Conservation (phyloP, 35 echinoderm and acorn worm genomes). For the Strongylocentrotus purpuratus region DNA sequence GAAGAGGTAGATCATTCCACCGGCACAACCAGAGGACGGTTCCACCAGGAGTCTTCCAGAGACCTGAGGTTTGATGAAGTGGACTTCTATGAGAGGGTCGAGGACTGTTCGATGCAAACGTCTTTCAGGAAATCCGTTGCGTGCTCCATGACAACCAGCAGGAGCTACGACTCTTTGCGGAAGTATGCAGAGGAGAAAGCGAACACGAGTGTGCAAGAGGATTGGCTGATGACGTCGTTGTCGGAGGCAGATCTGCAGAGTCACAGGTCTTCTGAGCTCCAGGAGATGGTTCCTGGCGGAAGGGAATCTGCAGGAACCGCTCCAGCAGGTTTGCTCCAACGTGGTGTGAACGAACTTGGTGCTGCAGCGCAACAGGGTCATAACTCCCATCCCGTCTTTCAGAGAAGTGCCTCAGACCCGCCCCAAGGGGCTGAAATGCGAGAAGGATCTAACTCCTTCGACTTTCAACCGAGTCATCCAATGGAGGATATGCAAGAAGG, state of each 20-base stretch:
- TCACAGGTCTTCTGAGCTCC: background rate
- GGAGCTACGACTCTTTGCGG: constrained; percentile 22
- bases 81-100: background rate
- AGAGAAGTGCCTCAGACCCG: background rate
- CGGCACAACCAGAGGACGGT: background rate
- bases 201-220: background rate
- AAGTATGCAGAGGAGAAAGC: background rate
- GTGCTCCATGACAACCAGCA: background rate
- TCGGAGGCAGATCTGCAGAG: constrained; percentile 20
- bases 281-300: background rate
- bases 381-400: background rate
- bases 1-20: background rate
- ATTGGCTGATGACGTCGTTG: constrained; percentile 2
- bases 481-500: background rate
- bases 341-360: background rate
- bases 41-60: background rate
- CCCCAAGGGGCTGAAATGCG: background rate
- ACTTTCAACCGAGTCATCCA: background rate
- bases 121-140: background rate
- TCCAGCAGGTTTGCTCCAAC: background rate
- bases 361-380: background rate
- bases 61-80: background rate
- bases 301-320: background rate
- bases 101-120: background rate
- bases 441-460: background rate